Conservation (phyloP, 2,113 vertebrate genomes). For the Dromiciops gliroides region DNA sequence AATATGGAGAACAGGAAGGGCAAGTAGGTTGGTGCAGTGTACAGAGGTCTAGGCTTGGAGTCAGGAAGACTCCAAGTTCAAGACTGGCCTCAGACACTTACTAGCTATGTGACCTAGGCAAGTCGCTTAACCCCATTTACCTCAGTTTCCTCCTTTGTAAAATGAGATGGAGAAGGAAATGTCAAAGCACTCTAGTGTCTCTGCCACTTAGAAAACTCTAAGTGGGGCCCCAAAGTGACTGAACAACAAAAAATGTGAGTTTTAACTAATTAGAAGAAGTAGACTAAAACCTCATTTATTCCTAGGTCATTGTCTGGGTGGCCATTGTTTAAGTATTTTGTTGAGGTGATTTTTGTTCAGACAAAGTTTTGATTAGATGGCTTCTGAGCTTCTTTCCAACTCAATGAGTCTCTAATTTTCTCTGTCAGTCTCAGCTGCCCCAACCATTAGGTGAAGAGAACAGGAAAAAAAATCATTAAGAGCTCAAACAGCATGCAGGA, state of each 20-base stretch:
- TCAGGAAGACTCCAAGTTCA: background rate
- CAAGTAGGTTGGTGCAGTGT: no score
- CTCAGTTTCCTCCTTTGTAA: background rate
- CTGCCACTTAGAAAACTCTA: background rate
- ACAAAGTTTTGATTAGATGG: background rate
- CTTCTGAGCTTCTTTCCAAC: background rate
- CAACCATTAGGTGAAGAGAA: background rate
- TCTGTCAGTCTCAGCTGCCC: background rate
- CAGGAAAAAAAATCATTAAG: background rate
- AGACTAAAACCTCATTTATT: background rate
- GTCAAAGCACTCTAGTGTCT: background rate
- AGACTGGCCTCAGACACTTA: background rate
- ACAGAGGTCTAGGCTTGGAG: background rate
- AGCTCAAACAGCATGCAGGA: background rate
- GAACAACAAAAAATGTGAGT: background rate
- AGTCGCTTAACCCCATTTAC: background rate
- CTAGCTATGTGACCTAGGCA: background rate
- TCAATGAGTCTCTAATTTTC: background rate
- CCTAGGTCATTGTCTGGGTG: background rate
- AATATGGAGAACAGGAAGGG: no score
- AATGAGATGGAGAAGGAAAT: background rate
- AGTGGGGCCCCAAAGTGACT: background rate
- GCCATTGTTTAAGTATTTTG: background rate
- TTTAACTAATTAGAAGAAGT: background rate
- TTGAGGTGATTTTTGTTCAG: background rate